phyloP scores from a whole-genome alignment of 2,888 invertebrate genomes.

The Troides aeacus region DNA sequence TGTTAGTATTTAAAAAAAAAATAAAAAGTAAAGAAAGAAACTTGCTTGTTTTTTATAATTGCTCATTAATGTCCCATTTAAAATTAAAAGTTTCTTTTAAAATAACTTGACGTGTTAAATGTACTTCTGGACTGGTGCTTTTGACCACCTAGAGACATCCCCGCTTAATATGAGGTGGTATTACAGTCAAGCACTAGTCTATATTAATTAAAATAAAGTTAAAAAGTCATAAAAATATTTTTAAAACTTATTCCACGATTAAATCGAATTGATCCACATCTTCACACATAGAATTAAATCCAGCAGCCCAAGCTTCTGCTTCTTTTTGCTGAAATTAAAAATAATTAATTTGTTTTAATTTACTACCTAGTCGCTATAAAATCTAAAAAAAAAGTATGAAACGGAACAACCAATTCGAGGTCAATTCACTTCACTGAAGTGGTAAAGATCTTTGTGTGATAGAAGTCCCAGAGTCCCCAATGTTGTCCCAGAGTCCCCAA shows the following conservation, averaged over 20 bases:
- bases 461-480: too few species aligned
- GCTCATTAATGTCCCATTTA: neutral
- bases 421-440: too few species aligned
- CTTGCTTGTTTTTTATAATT: neutral
- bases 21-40: neutral
- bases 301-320: constrained; percentile 76
- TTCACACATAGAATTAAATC: constrained; percentile 80
- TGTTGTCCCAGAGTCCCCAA: too few species aligned
- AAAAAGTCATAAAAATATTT: neutral
- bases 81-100: neutral
- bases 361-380: too few species aligned
- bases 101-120: neutral
- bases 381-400: too few species aligned
- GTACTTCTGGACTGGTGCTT: too few species aligned
- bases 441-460: too few species aligned
- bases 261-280: constrained; percentile 73
- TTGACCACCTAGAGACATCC: too few species aligned
- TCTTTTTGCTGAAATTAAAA: constrained; percentile 70
- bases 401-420: too few species aligned
- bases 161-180: too few species aligned
- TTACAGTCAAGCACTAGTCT: too few species aligned
- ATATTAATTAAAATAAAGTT: neutral
- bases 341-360: neutral
- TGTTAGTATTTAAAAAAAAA: neutral
- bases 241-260: constrained; percentile 38